A percentile compares a stretch with the other conserved stretches of the same genome.
phyloP scores from a whole-genome alignment of 1,140 invertebrate genomes.

The Drosophila ananassae region DNA sequence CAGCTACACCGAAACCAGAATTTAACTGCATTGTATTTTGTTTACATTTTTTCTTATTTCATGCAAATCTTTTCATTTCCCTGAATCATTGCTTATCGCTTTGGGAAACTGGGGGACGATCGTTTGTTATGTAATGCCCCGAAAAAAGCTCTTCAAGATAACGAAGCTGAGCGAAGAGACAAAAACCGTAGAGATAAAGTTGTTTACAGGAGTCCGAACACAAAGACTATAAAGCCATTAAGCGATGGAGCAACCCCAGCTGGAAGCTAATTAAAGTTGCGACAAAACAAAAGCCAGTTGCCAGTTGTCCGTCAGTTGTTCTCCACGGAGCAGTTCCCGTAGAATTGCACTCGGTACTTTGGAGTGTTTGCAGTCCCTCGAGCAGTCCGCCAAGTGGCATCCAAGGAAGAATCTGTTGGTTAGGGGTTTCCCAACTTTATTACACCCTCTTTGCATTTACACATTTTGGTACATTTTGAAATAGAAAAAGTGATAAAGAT shows the following conservation, averaged over 20 bases:
- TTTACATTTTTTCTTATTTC: neutral
- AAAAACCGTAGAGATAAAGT: constrained; percentile 65
- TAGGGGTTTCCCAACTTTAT: neutral
- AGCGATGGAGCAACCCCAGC: constrained; percentile 51
- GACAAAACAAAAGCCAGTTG: constrained; percentile 46
- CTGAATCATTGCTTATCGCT: constrained; percentile 34
- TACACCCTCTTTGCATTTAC: neutral
- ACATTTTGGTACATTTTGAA: neutral
- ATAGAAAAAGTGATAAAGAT: neutral
- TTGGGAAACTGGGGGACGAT: constrained; percentile 52
- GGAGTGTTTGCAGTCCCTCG: constrained; percentile 57
- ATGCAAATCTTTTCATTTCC: constrained; percentile 1
- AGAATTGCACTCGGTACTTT: constrained; percentile 27
- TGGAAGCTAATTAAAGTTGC: constrained; percentile 76
- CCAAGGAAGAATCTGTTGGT: constrained; percentile 10
- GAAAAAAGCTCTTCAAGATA: constrained; percentile 52
- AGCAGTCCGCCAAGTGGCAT: constrained; percentile 15
- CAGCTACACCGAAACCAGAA: too few relatives aligned
- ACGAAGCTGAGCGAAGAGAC: constrained; percentile 63
- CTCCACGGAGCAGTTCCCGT: constrained; percentile 27
- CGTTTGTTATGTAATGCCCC: constrained; percentile 60
- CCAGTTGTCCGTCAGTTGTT: constrained; percentile 52
- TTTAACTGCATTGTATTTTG: too few relatives aligned
- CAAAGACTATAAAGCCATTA: constrained; percentile 69
- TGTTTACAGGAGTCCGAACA: constrained; percentile 71